Evolutionary conservation across 2,797 vertebrate species (phyloP).

Genomic region (Hapalemur alaotrensis): DNA sequence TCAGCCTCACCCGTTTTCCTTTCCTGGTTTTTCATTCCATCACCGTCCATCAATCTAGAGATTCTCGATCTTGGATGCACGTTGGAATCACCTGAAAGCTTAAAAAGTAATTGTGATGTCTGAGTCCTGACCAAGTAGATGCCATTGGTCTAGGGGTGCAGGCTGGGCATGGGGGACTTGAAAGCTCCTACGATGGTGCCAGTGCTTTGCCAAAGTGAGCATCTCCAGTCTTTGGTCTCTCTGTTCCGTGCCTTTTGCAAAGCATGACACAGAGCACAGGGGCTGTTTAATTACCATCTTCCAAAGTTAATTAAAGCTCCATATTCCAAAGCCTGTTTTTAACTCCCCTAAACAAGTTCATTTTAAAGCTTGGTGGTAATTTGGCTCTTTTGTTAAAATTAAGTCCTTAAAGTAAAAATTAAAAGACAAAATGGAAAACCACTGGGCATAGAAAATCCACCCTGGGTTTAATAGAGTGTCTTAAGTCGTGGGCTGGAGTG

Average conservation of each 20-base stretch:
- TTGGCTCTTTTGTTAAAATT: constrained; percentile 81
- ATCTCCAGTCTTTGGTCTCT: not conserved
- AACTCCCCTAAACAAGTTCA: constrained; percentile 71
- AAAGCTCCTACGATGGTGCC: not conserved
- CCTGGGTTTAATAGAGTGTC: constrained; percentile 73
- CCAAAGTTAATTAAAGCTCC: constrained; percentile 66
- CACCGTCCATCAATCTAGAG: not conserved
- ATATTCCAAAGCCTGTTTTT: constrained; percentile 55
- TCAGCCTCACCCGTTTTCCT: not conserved
- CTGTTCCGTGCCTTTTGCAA: not conserved
- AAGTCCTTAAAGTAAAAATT: constrained; percentile 79
- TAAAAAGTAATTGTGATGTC: not conserved
- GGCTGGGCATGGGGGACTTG: not conserved
- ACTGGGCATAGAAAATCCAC: constrained; percentile 83
- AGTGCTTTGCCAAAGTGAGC: not conserved
- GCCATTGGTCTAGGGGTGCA: not conserved
- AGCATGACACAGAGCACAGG: not conserved
- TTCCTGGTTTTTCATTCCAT: not conserved
- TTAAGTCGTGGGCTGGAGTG: constrained; percentile 33
- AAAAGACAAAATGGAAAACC: constrained; percentile 79
- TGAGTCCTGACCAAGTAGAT: not conserved
- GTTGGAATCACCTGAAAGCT: not conserved
- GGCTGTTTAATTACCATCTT: constrained; percentile 48
- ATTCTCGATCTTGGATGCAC: not conserved
- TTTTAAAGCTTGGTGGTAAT: constrained; percentile 75